phyloP scores from a whole-genome alignment of 2,797 vertebrate species.

The Tarsius wallacei region DNA sequence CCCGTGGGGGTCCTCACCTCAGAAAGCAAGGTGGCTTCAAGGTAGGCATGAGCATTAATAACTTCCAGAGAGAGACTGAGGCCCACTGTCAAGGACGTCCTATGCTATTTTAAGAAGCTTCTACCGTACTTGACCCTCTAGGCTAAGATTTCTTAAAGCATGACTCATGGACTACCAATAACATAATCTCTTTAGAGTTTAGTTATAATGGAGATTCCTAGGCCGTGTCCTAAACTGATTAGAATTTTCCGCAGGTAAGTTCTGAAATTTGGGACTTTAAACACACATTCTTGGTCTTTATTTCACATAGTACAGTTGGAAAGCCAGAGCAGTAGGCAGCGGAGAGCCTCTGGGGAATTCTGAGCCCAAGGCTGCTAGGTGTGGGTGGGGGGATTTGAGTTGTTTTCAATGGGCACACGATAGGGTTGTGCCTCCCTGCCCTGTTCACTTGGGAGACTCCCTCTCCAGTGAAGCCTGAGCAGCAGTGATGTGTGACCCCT shows the following conservation, averaged over 20 bases:
- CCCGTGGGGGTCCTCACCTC: accelerated
- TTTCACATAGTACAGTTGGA: too few species aligned
- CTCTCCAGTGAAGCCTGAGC: too few species aligned
- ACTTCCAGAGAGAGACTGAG: not conserved
- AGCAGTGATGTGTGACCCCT: not conserved
- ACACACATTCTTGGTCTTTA: not conserved
- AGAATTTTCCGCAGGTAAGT: not conserved
- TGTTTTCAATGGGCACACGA: accelerated
- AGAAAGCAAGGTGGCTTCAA: not conserved
- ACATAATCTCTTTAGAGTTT: not conserved
- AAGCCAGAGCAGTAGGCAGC: not conserved
- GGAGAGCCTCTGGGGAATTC: not conserved
- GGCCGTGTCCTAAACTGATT: not conserved
- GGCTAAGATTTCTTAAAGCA: not conserved
- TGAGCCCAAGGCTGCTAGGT: not conserved
- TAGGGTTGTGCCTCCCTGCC: not conserved
- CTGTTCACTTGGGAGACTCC: not conserved
- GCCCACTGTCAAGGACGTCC: too few species aligned
- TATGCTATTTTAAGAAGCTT: not conserved
- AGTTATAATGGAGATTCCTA: not conserved
- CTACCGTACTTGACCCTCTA: not conserved
- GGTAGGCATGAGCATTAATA: accelerated
- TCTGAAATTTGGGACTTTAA: not conserved
- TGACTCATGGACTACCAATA: not conserved
- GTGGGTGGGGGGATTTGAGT: accelerated